phyloP scores from a whole-genome alignment of 2,797 vertebrate genomes.

The Lepus townsendii region DNA sequence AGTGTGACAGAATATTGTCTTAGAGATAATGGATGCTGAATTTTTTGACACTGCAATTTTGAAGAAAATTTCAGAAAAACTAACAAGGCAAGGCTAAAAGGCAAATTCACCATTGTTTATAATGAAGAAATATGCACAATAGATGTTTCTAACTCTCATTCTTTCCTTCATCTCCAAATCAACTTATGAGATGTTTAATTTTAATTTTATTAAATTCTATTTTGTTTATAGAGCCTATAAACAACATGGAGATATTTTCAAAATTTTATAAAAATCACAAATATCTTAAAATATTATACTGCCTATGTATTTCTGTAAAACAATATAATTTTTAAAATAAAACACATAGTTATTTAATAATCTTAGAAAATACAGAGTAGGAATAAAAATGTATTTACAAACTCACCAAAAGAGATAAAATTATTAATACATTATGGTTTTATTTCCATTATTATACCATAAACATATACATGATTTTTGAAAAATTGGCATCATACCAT shows the following conservation, averaged over 20 bases:
- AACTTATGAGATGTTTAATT: not conserved
- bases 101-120: not conserved
- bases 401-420: not conserved
- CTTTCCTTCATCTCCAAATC: not conserved
- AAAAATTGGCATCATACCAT: not conserved
- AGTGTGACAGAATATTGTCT: not conserved
- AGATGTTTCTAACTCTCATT: not conserved
- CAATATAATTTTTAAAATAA: not conserved
- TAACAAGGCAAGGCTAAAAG: not conserved
- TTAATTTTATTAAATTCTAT: slow-evolving; percentile 17
- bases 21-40: not conserved
- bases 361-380: not conserved
- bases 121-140: rapidly evolving
- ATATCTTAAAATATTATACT: not conserved
- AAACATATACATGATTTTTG: not conserved
- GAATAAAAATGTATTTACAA: not conserved
- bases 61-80: slow-evolving; percentile 1
- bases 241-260: not conserved
- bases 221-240: not conserved
- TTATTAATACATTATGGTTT: not conserved
- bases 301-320: not conserved
- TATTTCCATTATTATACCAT: not conserved
- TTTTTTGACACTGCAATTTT: not conserved
- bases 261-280: not conserved
- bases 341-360: not conserved